Conservation (phyloP, 2,113 vertebrate species). For the Periophthalmodon schlosseri region DNA sequence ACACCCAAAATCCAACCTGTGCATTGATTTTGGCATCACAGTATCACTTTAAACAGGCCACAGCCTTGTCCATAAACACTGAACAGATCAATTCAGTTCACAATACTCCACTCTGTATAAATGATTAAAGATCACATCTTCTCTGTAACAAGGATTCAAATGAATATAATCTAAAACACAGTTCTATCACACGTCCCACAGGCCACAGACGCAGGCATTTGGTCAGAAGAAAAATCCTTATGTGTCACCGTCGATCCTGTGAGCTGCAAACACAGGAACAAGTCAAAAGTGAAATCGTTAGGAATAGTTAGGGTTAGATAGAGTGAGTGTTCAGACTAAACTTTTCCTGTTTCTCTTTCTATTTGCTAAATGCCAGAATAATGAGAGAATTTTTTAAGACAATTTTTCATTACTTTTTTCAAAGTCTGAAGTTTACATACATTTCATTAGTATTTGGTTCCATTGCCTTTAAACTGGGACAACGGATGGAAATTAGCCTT, state of each 20-base stretch:
- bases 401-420: too few relatives aligned
- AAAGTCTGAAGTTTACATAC: too few relatives aligned
- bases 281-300: neutral
- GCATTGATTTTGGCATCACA: conserved; percentile 52
- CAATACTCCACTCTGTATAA: conserved; percentile 49
- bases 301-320: too few relatives aligned
- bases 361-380: too few relatives aligned
- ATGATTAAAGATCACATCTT: conserved; percentile 60
- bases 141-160: conserved; percentile 55
- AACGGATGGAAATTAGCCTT: too few relatives aligned
- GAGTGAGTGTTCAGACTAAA: too few relatives aligned
- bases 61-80: conserved; percentile 34
- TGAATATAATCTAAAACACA: conserved; percentile 67
- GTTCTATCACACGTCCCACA: conserved; percentile 54
- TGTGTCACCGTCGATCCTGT: conserved; percentile 95
- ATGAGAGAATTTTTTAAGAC: too few relatives aligned
- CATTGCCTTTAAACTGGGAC: too few relatives aligned
- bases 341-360: too few relatives aligned
- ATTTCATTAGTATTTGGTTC: too few relatives aligned
- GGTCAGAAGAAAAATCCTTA: conserved; percentile 71
- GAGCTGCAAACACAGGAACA: conserved; percentile 79
- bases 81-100: conserved; percentile 37
- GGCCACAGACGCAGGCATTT: conserved; percentile 50
- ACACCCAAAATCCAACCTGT: conserved; percentile 24
- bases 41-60: conserved; percentile 49